Evolutionary conservation across 2,888 invertebrate genomes (phyloP).

Genomic region (Tridacna crocea): DNA sequence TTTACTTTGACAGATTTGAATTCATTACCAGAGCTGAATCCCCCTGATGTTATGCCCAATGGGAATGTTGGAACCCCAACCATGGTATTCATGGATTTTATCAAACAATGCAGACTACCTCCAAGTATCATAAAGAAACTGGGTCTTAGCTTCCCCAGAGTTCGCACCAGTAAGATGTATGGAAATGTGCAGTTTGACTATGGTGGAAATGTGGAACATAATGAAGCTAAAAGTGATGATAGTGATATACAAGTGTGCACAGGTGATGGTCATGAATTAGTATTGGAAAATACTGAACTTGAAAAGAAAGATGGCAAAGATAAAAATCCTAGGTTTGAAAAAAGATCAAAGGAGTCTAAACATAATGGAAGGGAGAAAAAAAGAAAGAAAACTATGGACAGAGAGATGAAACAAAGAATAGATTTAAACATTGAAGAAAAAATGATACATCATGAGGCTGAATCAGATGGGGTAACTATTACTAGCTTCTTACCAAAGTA

Average conservation of each 20-base stretch:
- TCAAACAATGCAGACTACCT: conserved; percentile 85
- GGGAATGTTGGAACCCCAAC: conserved; percentile 87
- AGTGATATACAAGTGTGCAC: conserved; percentile 60
- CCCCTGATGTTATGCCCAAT: conserved; percentile 84
- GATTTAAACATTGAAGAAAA: conserved; percentile 77
- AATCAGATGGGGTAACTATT: conserved; percentile 67
- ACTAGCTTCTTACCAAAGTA: no score
- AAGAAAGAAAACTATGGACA: conserved; percentile 53
- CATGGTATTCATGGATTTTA: conserved; percentile 84
- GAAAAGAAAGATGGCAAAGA: not conserved
- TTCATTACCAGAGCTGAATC: conserved; percentile 79
- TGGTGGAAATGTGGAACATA: conserved; percentile 55
- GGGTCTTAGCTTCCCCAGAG: conserved; percentile 82
- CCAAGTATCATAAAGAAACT: conserved; percentile 85
- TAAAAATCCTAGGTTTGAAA: not conserved
- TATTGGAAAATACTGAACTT: conserved; percentile 18
- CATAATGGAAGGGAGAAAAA: not conserved
- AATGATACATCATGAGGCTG: conserved; percentile 66
- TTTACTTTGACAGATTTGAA: conserved; percentile 78
- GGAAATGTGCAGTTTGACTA: conserved; percentile 85
- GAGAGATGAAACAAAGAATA: conserved; percentile 64
- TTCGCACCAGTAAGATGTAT: conserved; percentile 82
- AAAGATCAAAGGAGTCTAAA: not conserved
- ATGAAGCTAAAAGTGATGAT: conserved; percentile 51
- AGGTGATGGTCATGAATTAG: conserved; percentile 61